Conservation (phyloP, 2,888 invertebrate species). For the Lasius fuliginosus region DNA sequence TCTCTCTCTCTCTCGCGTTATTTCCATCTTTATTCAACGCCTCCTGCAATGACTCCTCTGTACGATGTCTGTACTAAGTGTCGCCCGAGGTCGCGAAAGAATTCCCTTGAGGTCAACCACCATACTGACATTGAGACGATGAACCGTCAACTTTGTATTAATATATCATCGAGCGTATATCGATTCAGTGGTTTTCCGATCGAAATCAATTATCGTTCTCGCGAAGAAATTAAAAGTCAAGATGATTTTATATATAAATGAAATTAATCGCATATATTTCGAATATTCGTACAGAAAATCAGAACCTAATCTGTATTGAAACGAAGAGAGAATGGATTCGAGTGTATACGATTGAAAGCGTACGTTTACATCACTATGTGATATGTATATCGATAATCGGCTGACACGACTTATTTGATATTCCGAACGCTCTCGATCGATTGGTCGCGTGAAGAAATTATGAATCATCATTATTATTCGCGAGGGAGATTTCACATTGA, state of each 20-base stretch:
- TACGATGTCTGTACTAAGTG: not conserved
- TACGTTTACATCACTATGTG: not conserved
- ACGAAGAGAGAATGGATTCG: not conserved
- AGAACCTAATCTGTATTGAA: not conserved
- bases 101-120: conserved; percentile 57
- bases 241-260: not conserved
- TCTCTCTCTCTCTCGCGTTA: conserved; percentile 2
- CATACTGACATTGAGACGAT: conserved; percentile 71
- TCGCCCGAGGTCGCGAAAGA: conserved; percentile 3
- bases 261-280: not conserved
- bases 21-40: conserved; percentile 24
- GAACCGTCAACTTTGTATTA: not conserved
- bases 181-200: not conserved
- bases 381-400: not conserved
- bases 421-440: not conserved
- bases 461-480: not conserved
- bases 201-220: not conserved
- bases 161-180: not conserved
- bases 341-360: not conserved
- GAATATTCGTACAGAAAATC: not conserved
- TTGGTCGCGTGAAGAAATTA: not conserved
- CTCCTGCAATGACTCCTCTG: not conserved
- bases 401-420: not conserved
- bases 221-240: not conserved
- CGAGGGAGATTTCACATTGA: not conserved